Conservation (phyloP, 2,113 vertebrate genomes). For the Cochlearius cochlearius region DNA sequence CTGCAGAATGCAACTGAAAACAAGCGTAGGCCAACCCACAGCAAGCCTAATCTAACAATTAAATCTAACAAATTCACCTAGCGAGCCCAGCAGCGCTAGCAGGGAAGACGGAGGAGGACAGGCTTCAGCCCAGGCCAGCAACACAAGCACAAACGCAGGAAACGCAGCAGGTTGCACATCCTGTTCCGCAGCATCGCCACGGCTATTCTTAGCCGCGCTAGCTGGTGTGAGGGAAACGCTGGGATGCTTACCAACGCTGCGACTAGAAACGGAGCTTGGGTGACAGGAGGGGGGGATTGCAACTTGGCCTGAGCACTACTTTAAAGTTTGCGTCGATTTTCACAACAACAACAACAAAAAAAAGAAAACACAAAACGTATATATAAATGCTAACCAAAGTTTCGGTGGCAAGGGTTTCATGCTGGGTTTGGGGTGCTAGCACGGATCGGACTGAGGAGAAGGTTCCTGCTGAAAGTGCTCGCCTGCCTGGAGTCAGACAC, state of each 20-base stretch:
- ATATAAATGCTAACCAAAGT: background rate
- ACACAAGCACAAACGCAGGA: slow-evolving; percentile 27
- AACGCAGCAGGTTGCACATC: slow-evolving; percentile 59
- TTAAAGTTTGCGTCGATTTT: background rate
- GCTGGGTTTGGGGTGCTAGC: background rate
- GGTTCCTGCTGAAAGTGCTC: background rate
- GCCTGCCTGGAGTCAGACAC: background rate
- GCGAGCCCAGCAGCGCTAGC: background rate
- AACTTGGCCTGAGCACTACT: background rate
- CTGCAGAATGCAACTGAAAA: background rate
- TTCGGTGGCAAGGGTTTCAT: background rate
- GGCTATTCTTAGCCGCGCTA: slow-evolving; percentile 36
- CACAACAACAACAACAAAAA: background rate
- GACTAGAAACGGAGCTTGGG: background rate
- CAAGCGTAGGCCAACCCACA: background rate
- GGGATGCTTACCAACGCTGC: background rate
- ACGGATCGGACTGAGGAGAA: background rate
- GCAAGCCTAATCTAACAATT: background rate
- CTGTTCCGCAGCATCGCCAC: background rate
- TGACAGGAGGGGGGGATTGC: background rate
- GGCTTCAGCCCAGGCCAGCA: background rate
- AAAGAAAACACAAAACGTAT: background rate
- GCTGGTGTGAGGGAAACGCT: background rate
- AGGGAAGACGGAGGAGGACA: background rate
- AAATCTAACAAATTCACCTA: background rate